A percentile compares a stretch with the other conserved stretches of the same genome.
These are phyloP conservation scores for Seriola dumerili DNA, from an alignment of 2,113 vertebrate species.

Conservation along the genomic window DNA sequence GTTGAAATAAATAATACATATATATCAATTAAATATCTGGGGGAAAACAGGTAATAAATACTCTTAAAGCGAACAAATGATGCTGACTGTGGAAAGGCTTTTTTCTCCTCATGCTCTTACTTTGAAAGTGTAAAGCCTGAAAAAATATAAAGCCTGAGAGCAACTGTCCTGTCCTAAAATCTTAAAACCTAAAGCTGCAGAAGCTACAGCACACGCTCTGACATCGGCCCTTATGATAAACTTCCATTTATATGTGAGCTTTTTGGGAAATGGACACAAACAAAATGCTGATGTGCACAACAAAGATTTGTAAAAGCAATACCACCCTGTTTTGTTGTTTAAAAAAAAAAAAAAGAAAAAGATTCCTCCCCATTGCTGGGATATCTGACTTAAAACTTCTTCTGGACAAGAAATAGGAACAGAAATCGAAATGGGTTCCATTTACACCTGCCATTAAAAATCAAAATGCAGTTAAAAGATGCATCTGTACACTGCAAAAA, in stretches of 20 bases:
- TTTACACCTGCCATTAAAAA: conserved; percentile 54
- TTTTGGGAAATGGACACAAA: conserved; percentile 2
- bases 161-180: background rate
- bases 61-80: conserved; percentile 38
- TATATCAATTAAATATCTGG: conserved; percentile 53
- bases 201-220: conserved; percentile 7
- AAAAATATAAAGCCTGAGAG: conserved; percentile 27
- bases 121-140: conserved; percentile 36
- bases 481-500: conserved; percentile 41
- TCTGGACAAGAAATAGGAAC: background rate
- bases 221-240: conserved; percentile 42
- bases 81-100: conserved; percentile 5
- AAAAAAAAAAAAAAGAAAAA: background rate
- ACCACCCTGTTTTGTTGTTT: conserved; percentile 42
- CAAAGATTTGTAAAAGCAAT: conserved; percentile 47
- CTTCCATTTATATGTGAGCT: conserved; percentile 16
- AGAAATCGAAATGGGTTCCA: conserved; percentile 28
- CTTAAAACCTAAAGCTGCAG: conserved; percentile 21
- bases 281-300: conserved; percentile 9
- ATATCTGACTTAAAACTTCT: conserved; percentile 17
- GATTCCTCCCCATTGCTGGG: background rate
- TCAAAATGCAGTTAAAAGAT: conserved; percentile 57
- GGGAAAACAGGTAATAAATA: conserved; percentile 59
- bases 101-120: conserved; percentile 18
- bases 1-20: conserved; percentile 63